A percentile compares a stretch with the other conserved stretches of the same genome.
Evolutionary conservation across 2,113 vertebrate genomes (phyloP).

Genomic region (Willisornis vidua): DNA sequence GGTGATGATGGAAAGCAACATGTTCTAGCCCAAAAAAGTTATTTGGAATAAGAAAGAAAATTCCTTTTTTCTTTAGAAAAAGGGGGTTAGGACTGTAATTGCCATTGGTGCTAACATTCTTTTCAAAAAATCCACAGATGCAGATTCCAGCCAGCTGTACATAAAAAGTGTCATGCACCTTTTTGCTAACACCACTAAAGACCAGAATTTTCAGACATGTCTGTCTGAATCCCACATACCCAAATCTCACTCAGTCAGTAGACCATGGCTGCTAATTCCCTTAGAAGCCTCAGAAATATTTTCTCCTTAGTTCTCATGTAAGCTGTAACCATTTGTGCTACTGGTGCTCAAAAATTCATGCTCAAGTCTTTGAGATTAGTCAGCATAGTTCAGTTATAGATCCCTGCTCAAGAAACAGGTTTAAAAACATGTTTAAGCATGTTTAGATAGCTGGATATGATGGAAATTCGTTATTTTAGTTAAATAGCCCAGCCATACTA

Average conservation of each 20-base stretch:
- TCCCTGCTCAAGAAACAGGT: background rate
- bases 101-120: background rate
- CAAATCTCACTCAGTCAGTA: background rate
- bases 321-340: background rate
- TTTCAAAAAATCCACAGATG: background rate
- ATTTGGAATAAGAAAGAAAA: background rate
- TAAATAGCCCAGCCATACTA: background rate
- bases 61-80: background rate
- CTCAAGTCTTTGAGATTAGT: background rate
- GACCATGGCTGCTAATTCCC: background rate
- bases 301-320: background rate
- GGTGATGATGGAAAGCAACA: background rate
- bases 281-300: background rate
- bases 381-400: background rate
- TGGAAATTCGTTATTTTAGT: background rate
- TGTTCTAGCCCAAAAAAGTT: background rate
- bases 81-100: background rate
- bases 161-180: background rate
- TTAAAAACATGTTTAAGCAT: background rate
- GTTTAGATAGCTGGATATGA: background rate
- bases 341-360: background rate
- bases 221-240: background rate
- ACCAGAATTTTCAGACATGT: background rate
- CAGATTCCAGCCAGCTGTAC: background rate
- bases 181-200: background rate